These are phyloP conservation scores for Mythimna lalbum DNA, from an alignment of 2,888 invertebrate species.

Conservation along the genomic window DNA sequence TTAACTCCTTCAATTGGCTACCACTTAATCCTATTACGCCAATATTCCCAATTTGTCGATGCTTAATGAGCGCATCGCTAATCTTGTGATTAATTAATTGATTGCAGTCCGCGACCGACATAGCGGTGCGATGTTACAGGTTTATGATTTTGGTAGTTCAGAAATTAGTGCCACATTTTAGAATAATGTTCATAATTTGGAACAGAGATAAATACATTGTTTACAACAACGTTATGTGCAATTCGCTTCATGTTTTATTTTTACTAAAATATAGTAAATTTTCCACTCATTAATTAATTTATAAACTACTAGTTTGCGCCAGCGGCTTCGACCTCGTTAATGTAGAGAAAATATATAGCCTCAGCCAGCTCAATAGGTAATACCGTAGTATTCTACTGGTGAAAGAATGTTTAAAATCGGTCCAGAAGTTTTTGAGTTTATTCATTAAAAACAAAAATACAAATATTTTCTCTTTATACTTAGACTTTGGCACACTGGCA, in stretches of 20 bases:
- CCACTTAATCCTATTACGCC: constrained; percentile 74
- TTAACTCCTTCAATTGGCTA: constrained; percentile 72
- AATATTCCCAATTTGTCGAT: constrained; percentile 62
- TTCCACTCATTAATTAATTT: not conserved
- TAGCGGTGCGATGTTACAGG: not conserved
- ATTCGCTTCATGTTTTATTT: not conserved
- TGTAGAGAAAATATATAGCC: too few species aligned
- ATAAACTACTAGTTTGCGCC: not conserved
- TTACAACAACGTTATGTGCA: not conserved
- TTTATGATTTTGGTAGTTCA: not conserved
- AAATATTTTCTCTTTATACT: too few species aligned
- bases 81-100: constrained; percentile 46
- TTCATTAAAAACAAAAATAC: too few species aligned
- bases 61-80: constrained; percentile 40
- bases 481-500: too few species aligned
- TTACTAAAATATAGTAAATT: not conserved
- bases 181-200: not conserved
- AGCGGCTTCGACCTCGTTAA: too few species aligned
- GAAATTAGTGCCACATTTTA: not conserved
- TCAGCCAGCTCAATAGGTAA: too few species aligned
- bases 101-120: constrained; percentile 20
- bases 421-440: too few species aligned
- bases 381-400: too few species aligned
- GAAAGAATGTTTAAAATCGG: too few species aligned
- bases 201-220: not conserved